Conservation (phyloP, 2,113 vertebrate species). For the Pithys albifrons region DNA sequence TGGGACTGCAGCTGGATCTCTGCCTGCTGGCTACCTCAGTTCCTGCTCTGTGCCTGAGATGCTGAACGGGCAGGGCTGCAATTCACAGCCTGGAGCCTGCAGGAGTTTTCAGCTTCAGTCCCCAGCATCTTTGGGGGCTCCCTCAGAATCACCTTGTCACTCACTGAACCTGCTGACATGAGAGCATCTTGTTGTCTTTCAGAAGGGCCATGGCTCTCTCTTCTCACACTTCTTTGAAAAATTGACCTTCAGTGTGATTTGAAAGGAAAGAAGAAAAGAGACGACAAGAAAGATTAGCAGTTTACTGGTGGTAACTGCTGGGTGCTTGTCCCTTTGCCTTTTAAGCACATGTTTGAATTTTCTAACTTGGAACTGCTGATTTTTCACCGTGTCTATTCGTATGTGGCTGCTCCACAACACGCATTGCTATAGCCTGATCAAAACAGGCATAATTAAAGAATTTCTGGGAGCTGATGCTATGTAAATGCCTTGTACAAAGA, state of each 20-base stretch:
- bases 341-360: background rate
- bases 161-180: background rate
- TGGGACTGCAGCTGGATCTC: background rate
- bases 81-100: background rate
- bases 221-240: constrained; percentile 17
- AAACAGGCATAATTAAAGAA: background rate
- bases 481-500: background rate
- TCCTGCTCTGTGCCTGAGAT: background rate
- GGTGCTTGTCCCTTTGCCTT: background rate
- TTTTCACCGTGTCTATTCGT: background rate
- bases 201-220: background rate
- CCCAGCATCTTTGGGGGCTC: background rate
- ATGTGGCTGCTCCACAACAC: background rate
- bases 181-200: background rate
- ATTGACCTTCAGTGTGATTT: constrained; percentile 6
- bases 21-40: background rate
- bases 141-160: background rate
- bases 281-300: background rate
- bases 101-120: background rate
- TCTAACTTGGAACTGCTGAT: background rate
- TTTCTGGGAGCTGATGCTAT: background rate
- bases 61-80: background rate
- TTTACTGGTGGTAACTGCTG: background rate
- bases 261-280: background rate
- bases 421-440: background rate